phyloP scores from a whole-genome alignment of 2,113 vertebrate genomes.

The Chrysemys picta region DNA sequence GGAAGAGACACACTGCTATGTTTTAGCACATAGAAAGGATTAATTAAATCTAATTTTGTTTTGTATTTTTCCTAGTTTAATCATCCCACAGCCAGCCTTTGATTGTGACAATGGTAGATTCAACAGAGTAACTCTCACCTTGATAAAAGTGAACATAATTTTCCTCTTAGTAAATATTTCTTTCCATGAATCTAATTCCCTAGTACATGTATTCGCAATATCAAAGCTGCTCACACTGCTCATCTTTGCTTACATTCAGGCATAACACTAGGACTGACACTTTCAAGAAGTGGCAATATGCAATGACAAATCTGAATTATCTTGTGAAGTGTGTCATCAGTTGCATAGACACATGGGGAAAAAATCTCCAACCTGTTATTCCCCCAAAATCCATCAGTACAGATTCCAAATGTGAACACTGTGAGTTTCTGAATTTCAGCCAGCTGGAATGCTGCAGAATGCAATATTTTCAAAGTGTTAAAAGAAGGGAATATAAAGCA shows the following conservation, averaged over 20 bases:
- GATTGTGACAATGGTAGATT: not conserved
- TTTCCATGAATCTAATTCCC: not conserved
- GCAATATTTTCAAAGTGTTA: slow-evolving; percentile 48
- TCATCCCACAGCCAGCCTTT: not conserved
- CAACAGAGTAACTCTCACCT: slow-evolving; percentile 22
- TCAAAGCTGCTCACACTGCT: not conserved
- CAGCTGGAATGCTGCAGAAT: slow-evolving; percentile 43
- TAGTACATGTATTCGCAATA: not conserved
- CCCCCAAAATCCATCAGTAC: slow-evolving; percentile 25
- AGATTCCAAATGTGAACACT: slow-evolving; percentile 32
- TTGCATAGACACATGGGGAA: slow-evolving; percentile 3
- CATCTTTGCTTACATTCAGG: slow-evolving; percentile 1
- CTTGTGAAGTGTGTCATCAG: slow-evolving; percentile 42
- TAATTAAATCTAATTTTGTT: not conserved
- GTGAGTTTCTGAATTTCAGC: slow-evolving; percentile 43
- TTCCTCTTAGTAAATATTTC: not conserved
- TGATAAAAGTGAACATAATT: slow-evolving; percentile 4
- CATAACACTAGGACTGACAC: not conserved
- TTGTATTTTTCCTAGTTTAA: slow-evolving; percentile 33
- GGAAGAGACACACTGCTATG: not conserved
- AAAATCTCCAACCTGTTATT: slow-evolving; percentile 32
- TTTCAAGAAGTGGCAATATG: slow-evolving; percentile 7
- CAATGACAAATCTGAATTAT: not conserved
- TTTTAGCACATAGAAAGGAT: slow-evolving; percentile 17
- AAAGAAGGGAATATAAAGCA: slow-evolving; percentile 34